These are phyloP conservation scores for Okapia johnstoni DNA, from an alignment of 2,113 vertebrate genomes.

Conservation along the genomic window DNA sequence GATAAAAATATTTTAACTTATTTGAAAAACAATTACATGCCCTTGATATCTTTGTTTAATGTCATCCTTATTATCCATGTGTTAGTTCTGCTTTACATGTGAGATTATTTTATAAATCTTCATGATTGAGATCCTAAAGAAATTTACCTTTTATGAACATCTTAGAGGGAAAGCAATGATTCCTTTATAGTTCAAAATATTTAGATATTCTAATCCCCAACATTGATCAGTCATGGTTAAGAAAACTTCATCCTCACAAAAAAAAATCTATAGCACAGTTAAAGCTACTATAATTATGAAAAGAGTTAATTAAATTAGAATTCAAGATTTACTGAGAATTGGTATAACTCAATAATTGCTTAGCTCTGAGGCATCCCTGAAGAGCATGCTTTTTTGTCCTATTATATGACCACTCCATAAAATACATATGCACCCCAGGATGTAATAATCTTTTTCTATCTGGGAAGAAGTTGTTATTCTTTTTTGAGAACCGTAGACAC, in stretches of 20 bases:
- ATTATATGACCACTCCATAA: background rate
- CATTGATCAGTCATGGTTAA: background rate
- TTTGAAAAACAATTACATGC: background rate
- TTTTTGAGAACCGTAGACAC: background rate
- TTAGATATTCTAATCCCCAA: background rate
- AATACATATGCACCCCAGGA: background rate
- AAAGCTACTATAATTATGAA: background rate
- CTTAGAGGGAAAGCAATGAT: background rate
- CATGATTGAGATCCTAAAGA: background rate
- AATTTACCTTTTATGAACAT: background rate
- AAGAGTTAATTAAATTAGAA: background rate
- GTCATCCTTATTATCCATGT: background rate
- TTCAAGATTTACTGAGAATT: background rate
- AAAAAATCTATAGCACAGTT: background rate
- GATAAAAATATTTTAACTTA: background rate
- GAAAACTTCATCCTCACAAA: background rate
- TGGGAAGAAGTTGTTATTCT: background rate
- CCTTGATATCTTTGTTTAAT: background rate
- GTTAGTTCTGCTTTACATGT: background rate
- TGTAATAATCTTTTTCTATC: background rate
- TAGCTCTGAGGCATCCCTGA: background rate
- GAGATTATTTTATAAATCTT: background rate
- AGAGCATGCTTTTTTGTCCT: background rate
- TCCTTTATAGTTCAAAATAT: background rate
- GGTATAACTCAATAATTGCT: background rate